These are phyloP conservation scores for Cottus gobio DNA, from an alignment of 2,113 vertebrate species.

Conservation along the genomic window DNA sequence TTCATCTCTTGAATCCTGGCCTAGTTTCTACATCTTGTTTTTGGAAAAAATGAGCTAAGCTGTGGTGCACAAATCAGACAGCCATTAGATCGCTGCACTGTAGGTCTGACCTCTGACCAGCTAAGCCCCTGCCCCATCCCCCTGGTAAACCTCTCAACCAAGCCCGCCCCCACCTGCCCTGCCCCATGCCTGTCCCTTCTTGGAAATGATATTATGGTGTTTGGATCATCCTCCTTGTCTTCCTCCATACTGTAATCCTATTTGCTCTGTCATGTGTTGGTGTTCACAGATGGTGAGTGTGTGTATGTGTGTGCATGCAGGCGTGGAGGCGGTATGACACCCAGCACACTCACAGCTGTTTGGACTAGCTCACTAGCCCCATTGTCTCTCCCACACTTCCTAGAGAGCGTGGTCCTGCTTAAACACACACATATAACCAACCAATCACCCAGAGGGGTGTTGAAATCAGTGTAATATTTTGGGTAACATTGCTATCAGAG, in stretches of 20 bases:
- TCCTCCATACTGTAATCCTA: constrained; percentile 82
- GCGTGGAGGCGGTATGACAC: constrained; percentile 66
- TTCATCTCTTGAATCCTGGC: constrained; percentile 71
- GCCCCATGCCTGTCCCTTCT: constrained; percentile 48
- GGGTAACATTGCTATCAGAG: constrained; percentile 52
- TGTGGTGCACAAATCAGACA: constrained; percentile 53
- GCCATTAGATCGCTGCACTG: constrained; percentile 76
- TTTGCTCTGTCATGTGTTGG: constrained; percentile 85
- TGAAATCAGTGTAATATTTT: constrained; percentile 67
- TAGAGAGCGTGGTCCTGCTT: constrained; percentile 59
- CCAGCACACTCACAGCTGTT: constrained; percentile 77
- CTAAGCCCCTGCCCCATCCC: constrained; percentile 66
- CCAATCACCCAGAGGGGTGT: constrained; percentile 46
- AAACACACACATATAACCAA: constrained; percentile 41
- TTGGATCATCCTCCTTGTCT: constrained; percentile 80
- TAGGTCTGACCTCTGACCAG: constrained; percentile 76
- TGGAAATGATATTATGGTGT: constrained; percentile 81
- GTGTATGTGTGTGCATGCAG: constrained; percentile 30
- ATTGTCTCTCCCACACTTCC: constrained; percentile 69
- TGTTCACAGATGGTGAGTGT: constrained; percentile 80
- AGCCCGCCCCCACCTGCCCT: constrained; percentile 31
- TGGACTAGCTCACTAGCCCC: constrained; percentile 67
- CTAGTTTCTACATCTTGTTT: constrained; percentile 72
- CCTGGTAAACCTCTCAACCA: constrained; percentile 55
- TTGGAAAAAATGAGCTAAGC: constrained; percentile 71